A percentile compares a stretch with the other conserved stretches of the same genome.
Conservation (phyloP, 2,797 vertebrate species). For the Limnodromus scolopaceus region DNA sequence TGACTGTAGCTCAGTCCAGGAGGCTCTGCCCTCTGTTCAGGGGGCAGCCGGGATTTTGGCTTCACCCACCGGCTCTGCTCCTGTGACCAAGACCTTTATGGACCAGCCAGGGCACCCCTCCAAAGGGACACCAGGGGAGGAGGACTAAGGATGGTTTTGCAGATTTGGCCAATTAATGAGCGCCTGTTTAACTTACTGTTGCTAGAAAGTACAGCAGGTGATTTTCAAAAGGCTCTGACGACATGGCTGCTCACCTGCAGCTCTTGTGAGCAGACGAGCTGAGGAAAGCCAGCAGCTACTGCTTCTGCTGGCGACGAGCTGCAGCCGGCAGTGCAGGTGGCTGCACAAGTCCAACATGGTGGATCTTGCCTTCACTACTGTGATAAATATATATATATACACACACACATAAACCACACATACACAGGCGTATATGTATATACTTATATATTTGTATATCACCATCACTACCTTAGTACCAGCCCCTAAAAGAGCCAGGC, state of each 20-base stretch:
- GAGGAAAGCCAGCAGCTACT: neutral
- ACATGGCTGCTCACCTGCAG: neutral
- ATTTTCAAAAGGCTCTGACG: neutral
- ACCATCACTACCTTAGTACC: neutral
- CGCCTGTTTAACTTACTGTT: neutral
- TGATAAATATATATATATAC: neutral
- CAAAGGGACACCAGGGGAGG: neutral
- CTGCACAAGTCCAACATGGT: neutral
- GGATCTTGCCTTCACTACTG: neutral
- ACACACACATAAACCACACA: neutral
- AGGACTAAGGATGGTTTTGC: neutral
- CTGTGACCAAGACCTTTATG: neutral
- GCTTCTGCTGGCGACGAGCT: neutral
- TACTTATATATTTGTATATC: neutral
- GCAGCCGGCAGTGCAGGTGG: neutral
- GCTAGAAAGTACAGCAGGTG: neutral
- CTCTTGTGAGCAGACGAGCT: fast-evolving
- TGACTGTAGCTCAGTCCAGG: neutral
- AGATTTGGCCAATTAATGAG: neutral
- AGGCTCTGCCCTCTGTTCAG: neutral
- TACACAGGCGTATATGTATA: neutral
- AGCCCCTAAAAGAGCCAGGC: neutral
- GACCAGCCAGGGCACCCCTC: neutral
- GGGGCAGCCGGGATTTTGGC: neutral
- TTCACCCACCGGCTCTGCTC: neutral